phyloP scores from a whole-genome alignment of 2,797 vertebrate genomes.

The Apogon hyalosoma region DNA sequence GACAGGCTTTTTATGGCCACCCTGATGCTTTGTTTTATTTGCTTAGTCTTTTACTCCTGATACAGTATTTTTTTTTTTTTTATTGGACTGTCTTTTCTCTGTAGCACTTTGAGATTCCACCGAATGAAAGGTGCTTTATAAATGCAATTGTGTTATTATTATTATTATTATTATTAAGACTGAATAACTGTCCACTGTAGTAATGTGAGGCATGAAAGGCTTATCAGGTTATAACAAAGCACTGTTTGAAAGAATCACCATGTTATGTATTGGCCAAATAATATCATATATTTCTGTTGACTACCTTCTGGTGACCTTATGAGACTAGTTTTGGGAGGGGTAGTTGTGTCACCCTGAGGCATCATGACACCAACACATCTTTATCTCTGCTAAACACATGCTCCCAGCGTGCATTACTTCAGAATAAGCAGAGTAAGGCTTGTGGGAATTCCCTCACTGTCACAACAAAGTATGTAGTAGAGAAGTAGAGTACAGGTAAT shows the following conservation, averaged over 20 bases:
- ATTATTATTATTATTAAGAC: no score
- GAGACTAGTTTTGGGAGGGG: slow-evolving; percentile 65
- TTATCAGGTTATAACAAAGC: not conserved
- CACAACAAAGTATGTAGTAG: not conserved
- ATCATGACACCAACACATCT: slow-evolving; percentile 58
- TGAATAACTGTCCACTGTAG: no score
- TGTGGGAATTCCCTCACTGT: slow-evolving; percentile 42
- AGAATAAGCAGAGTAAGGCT: slow-evolving; percentile 8
- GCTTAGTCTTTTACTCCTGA: no score
- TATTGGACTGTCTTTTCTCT: no score
- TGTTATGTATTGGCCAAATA: not conserved
- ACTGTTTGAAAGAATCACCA: not conserved
- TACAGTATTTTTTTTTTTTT: no score
- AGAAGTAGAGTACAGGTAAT: no score
- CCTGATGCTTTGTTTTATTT: no score
- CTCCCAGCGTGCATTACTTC: slow-evolving; percentile 37
- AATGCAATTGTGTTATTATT: no score
- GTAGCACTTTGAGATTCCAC: no score
- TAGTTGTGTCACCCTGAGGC: slow-evolving; percentile 45
- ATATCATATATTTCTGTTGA: not conserved
- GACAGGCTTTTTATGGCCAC: no score
- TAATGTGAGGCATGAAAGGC: no score
- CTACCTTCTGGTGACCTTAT: slow-evolving; percentile 15
- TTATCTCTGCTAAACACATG: slow-evolving; percentile 78
- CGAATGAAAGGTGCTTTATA: no score